Conservation (phyloP, 2,888 invertebrate species). For the Agriopis leucophaearia region DNA sequence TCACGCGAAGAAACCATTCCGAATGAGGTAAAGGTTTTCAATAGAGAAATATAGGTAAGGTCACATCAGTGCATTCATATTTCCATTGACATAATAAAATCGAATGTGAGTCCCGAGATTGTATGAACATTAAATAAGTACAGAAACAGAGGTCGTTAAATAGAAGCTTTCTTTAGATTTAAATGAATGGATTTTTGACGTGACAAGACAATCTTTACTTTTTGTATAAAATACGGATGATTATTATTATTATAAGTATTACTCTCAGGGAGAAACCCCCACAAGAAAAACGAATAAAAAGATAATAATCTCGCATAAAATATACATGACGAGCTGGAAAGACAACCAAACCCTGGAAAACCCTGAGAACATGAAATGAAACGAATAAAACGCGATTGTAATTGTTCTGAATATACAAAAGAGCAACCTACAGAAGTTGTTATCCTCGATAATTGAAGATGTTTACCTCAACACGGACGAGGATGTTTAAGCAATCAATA, state of each 20-base stretch:
- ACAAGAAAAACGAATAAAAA: no score
- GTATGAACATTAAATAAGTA: neutral
- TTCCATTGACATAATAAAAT: conserved; percentile 22
- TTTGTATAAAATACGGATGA: no score
- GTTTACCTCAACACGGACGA: conserved; percentile 30
- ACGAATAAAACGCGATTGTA: neutral
- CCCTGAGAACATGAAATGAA: neutral
- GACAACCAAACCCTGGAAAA: neutral
- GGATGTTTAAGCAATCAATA: conserved; percentile 28
- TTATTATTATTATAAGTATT: no score
- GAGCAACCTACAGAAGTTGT: conserved; percentile 17
- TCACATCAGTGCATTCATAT: conserved; percentile 43
- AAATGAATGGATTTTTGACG: no score
- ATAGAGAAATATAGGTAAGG: conserved; percentile 46
- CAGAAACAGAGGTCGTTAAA: no score
- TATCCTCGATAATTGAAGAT: conserved; percentile 30
- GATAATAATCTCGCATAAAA: no score
- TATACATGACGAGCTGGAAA: neutral
- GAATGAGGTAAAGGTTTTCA: conserved; percentile 54
- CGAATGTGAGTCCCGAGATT: conserved; percentile 3
- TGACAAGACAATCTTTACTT: no score
- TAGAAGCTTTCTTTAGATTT: neutral
- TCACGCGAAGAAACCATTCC: conserved; percentile 58
- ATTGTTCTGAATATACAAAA: neutral
- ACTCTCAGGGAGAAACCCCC: no score